Percentiles rank a stretch among this genome's conserved stretches.
Conservation (phyloP, 2,888 invertebrate species). For the Napeogenes inachia region DNA sequence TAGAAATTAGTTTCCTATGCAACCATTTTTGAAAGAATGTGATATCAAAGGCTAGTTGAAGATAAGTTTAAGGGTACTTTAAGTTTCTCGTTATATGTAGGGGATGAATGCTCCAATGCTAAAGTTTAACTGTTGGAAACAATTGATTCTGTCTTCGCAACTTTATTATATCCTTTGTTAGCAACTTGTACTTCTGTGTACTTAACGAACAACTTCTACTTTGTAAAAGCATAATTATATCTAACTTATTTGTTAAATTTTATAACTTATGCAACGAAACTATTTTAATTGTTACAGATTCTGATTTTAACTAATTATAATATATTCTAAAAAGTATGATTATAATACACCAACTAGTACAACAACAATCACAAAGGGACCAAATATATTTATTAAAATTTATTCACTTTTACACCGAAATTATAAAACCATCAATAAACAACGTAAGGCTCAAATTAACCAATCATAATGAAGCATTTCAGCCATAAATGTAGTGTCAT, state of each 20-base stretch:
- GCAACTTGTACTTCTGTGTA: slow-evolving; percentile 4
- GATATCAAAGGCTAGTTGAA: slow-evolving; percentile 17
- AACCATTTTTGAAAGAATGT: slow-evolving; percentile 7
- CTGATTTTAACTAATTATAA: too few species aligned
- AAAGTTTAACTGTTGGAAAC: slow-evolving; percentile 17
- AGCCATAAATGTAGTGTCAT: too few species aligned
- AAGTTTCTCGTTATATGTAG: slow-evolving; percentile 13
- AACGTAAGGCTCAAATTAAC: too few species aligned
- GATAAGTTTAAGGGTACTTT: slow-evolving; percentile 15
- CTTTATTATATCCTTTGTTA: slow-evolving; percentile 13
- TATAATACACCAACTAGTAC: too few species aligned
- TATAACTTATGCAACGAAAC: neutral
- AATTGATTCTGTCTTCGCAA: slow-evolving; percentile 14
- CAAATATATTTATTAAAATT: too few species aligned
- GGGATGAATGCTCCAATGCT: slow-evolving; percentile 13
- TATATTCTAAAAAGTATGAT: too few species aligned
- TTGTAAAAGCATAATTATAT: neutral
- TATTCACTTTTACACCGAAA: too few species aligned
- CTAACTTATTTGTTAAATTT: neutral
- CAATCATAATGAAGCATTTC: too few species aligned
- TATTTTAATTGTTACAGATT: too few species aligned
- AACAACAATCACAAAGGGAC: too few species aligned
- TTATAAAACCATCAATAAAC: too few species aligned
- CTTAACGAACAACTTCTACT: slow-evolving; percentile 1
- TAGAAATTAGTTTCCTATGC: slow-evolving; percentile 9